A percentile compares a stretch with the other conserved stretches of the same genome.
phyloP scores from a whole-genome alignment of 2,888 invertebrate species.

The Entomobrya multifasciata region DNA sequence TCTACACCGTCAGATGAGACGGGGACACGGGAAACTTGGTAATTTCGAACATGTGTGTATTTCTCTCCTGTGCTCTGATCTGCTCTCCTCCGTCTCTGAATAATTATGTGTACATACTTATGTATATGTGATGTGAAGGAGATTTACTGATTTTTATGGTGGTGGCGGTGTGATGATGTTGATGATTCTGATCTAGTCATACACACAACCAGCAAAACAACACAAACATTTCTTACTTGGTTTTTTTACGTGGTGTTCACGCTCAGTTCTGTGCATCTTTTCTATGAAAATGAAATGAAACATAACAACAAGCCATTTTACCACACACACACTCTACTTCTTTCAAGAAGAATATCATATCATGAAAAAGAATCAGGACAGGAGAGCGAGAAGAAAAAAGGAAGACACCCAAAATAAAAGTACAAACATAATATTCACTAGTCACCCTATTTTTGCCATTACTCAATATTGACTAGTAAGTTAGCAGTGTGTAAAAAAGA shows the following conservation, averaged over 20 bases:
- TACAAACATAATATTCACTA: neutral
- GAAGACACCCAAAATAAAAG: conserved; percentile 24
- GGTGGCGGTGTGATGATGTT: neutral
- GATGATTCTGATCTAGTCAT: neutral
- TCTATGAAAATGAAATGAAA: neutral
- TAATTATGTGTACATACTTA: neutral
- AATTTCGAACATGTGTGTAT: conserved; percentile 25
- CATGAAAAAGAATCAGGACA: conserved; percentile 16
- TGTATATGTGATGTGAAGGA: too few relatives aligned
- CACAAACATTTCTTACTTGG: neutral
- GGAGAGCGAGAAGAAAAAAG: neutral
- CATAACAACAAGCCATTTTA: neutral
- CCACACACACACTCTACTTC: neutral
- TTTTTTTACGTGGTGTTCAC: too few relatives aligned
- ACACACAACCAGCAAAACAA: neutral
- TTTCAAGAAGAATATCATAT: too few relatives aligned
- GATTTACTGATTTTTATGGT: too few relatives aligned
- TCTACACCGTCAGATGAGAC: neutral
- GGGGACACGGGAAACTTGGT: neutral
- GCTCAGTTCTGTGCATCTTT: too few relatives aligned
- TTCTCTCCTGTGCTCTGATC: too few relatives aligned
- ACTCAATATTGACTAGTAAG: conserved; percentile 29
- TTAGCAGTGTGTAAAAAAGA: too few relatives aligned
- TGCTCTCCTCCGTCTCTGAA: neutral
- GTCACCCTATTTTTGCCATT: neutral